Percentiles rank a stretch among this genome's conserved stretches.
These are phyloP conservation scores for Heliangelus exortis DNA, from an alignment of 2,797 vertebrate genomes.

Conservation along the genomic window DNA sequence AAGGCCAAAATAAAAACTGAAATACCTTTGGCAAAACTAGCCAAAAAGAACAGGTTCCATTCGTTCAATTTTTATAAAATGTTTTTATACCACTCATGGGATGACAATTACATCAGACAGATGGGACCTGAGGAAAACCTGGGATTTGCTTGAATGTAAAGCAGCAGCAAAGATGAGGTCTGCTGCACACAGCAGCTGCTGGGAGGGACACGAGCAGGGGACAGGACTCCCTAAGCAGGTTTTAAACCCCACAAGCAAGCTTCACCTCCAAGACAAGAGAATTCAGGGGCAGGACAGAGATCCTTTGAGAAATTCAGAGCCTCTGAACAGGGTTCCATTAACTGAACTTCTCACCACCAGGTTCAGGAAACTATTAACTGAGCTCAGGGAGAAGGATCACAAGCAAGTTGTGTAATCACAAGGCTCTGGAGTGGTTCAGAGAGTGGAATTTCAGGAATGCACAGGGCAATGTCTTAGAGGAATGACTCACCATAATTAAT, in stretches of 20 bases:
- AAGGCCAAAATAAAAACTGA: not conserved
- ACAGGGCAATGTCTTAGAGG: not conserved
- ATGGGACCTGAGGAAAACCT: not conserved
- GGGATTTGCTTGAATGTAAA: not conserved
- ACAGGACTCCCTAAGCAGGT: not conserved
- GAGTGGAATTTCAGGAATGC: constrained; percentile 63
- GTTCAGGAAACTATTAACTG: not conserved
- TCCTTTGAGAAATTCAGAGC: not conserved
- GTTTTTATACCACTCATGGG: not conserved
- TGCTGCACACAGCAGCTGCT: not conserved
- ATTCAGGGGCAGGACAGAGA: not conserved
- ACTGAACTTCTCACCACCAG: not conserved
- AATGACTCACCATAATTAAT: constrained; percentile 20
- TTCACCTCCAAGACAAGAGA: not conserved
- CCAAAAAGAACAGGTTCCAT: not conserved
- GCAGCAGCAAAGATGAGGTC: not conserved
- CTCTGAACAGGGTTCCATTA: not conserved
- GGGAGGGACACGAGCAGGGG: not conserved
- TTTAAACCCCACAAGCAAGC: not conserved
- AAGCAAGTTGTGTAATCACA: not conserved
- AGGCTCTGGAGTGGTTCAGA: not conserved
- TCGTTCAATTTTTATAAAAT: not conserved
- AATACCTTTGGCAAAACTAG: not conserved
- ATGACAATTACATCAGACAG: not conserved
- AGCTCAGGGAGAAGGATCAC: not conserved